Evolutionary conservation across 1,140 invertebrate species (phyloP).

Genomic region (Ridgeia piscesae): DNA sequence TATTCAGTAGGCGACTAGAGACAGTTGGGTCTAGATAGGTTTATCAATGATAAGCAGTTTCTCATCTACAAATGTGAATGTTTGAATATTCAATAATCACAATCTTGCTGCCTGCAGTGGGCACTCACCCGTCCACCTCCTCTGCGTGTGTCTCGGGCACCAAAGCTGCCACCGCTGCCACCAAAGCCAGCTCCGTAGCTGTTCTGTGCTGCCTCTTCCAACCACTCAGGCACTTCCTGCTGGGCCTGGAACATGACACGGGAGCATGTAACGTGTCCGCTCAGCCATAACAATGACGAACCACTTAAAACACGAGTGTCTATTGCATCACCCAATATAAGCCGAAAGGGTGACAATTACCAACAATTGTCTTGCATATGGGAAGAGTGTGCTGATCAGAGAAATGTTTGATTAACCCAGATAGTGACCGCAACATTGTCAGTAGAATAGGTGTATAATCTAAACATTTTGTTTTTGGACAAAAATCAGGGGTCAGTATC

Average conservation of each 20-base stretch:
- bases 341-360: too few species aligned
- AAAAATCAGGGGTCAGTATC: background rate
- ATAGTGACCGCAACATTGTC: too few species aligned
- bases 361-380: too few species aligned
- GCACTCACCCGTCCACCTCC: conserved; percentile 39
- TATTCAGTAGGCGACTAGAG: too few species aligned
- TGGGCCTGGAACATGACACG: background rate
- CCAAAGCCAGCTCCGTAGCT: conserved; percentile 37
- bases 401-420: background rate
- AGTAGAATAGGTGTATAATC: too few species aligned
- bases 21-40: too few species aligned
- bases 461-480: too few species aligned
- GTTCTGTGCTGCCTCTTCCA: conserved; percentile 44
- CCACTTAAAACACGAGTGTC: too few species aligned
- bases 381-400: too few species aligned
- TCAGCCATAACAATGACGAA: background rate
- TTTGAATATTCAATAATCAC: background rate
- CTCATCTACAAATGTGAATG: background rate
- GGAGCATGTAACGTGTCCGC: background rate
- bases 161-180: conserved; percentile 41
- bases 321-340: too few species aligned
- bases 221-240: conserved; percentile 54
- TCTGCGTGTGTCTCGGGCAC: conserved; percentile 49
- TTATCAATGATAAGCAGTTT: too few species aligned
- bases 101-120: background rate